Evolutionary conservation across 2,797 vertebrate genomes (phyloP), one percentile per base, ranked within the genome.

Genomic region (Rhinatrema bivittatum): DNA sequence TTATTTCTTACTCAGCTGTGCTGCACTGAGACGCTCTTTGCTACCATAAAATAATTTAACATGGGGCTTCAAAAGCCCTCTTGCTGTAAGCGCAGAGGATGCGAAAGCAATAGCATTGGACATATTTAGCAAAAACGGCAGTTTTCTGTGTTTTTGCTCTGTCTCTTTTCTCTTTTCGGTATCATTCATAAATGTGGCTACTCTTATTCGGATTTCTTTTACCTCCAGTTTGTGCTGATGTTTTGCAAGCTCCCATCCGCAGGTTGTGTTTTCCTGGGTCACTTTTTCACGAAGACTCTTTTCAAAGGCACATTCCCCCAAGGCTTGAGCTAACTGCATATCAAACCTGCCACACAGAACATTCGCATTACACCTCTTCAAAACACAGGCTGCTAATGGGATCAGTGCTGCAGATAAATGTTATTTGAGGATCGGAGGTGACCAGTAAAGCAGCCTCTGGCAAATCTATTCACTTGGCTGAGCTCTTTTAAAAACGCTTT

Each of bases 261-360:
- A 39, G 6, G 64, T 42, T 0, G 66, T 69, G 62, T 73, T 91
- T 42, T 98, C 94, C 56, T 82, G 90, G 0, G 68, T 37, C 26
- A 74, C 28, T 45, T 90, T 96, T 20, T 97, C 92, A 1, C 93
- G 88, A 13, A 86, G 87, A 36, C 87, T 87, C 24, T 68, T 80
- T 79, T 95, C 91, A 1, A 72, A 85, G 23, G 86, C 78, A 0
- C 84, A 89, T 21, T 89, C 85, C 7, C 90, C 87, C 50, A 98
- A 70, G 4, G 87, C 91, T 56, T 89, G 89, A 34, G 91, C 88
- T 62, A 98, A 30, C 74, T 97, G 89, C 21, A 68, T 71, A 66
- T 97, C 94, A 46, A 98, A 98, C 78, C 94, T 98, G 74, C 15
- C 7, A 16, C 6, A 17, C 4, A 42, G 32, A 53, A 3, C 37